A percentile compares a stretch with the other conserved stretches of the same genome.
phyloP scores from a whole-genome alignment of 2,888 invertebrate species.

The Branchellion lobata region DNA sequence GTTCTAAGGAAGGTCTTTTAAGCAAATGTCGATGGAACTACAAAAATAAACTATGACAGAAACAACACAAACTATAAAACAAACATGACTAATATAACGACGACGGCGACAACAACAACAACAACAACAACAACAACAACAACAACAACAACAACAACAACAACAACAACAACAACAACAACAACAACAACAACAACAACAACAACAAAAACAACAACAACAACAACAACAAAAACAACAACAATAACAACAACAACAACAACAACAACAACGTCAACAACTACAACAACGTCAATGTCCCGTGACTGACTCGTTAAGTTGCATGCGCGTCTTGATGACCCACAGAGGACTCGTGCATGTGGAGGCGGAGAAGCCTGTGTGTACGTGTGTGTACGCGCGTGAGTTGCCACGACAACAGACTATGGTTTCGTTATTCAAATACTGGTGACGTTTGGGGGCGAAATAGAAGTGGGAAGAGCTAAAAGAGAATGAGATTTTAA shows the following conservation, averaged over 20 bases:
- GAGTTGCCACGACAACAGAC: background rate
- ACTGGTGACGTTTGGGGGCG: background rate
- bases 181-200: slow-evolving; percentile 9
- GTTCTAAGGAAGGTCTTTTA: too few relatives aligned
- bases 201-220: too few relatives aligned
- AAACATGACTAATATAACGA: too few relatives aligned
- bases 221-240: too few relatives aligned
- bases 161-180: slow-evolving; percentile 9
- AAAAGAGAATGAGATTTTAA: too few relatives aligned
- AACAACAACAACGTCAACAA: too few relatives aligned
- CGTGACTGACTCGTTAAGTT: slow-evolving; percentile 24
- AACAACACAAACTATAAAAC: too few relatives aligned
- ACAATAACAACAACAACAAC: too few relatives aligned
- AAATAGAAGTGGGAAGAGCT: background rate
- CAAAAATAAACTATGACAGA: too few relatives aligned
- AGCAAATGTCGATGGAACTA: too few relatives aligned
- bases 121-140: slow-evolving; percentile 9
- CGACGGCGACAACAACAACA: slow-evolving; percentile 1
- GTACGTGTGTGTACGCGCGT: background rate
- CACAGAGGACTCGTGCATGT: slow-evolving; percentile 37
- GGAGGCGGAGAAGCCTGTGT: slow-evolving; percentile 29
- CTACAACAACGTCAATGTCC: too few relatives aligned
- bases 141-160: slow-evolving; percentile 9
- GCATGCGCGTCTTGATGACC: slow-evolving; percentile 40
- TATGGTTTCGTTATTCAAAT: background rate